phyloP scores from a whole-genome alignment of 2,888 invertebrate genomes.

The Tethea ocularis region DNA sequence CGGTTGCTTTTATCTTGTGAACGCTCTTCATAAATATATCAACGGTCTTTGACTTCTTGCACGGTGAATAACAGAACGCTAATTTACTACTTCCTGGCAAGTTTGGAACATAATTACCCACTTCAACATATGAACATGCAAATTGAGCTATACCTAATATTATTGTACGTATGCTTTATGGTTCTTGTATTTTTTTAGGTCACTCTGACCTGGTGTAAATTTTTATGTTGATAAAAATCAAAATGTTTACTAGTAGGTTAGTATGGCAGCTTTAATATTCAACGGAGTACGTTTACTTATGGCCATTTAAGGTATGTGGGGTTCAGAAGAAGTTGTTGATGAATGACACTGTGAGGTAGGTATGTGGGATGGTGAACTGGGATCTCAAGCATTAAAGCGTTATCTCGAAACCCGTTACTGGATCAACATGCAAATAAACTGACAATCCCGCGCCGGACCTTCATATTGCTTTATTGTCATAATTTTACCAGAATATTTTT shows the following conservation, averaged over 20 bases:
- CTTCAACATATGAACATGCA: constrained; percentile 41
- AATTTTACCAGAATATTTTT: not conserved
- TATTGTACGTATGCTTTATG: constrained; percentile 7
- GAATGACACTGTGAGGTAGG: constrained; percentile 39
- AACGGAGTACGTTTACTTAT: constrained; percentile 30
- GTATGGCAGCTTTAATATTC: constrained; percentile 44
- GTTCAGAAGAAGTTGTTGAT: constrained; percentile 55
- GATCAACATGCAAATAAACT: constrained; percentile 64
- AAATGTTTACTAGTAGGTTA: constrained; percentile 38
- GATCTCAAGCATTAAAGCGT: constrained; percentile 58
- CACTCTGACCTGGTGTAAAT: constrained; percentile 35
- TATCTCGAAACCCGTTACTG: constrained; percentile 58
- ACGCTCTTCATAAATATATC: constrained; percentile 51
- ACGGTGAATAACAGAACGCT: constrained; percentile 55
- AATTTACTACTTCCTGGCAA: constrained; percentile 59
- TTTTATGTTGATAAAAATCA: constrained; percentile 36
- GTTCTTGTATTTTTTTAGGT: constrained; percentile 39
- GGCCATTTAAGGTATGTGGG: constrained; percentile 50
- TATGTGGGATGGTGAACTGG: constrained; percentile 54
- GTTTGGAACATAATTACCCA: constrained; percentile 46
- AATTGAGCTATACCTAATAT: constrained; percentile 41
- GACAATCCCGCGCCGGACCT: constrained; percentile 43
- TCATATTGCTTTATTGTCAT: constrained; percentile 22
- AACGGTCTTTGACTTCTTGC: constrained; percentile 69
- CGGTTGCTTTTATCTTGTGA: constrained; percentile 37